A percentile compares a stretch with the other conserved stretches of the same genome.
These are phyloP conservation scores for Tetrapedia diversipes DNA, from an alignment of 2,888 invertebrate species.

Conservation along the genomic window DNA sequence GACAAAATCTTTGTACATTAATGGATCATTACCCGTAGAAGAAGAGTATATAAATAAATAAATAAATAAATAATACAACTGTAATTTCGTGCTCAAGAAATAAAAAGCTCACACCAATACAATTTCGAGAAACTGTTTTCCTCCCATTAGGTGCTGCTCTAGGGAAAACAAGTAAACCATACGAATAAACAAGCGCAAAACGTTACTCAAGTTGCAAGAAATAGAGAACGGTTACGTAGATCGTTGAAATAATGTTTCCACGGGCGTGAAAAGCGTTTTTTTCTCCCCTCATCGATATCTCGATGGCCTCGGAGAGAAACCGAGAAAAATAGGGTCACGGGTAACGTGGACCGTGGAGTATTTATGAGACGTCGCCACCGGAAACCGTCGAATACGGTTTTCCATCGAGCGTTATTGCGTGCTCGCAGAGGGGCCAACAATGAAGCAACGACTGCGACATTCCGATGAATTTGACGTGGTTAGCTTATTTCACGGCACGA, in stretches of 20 bases:
- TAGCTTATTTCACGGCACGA: not conserved
- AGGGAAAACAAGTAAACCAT: too few species aligned
- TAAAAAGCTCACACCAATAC: too few species aligned
- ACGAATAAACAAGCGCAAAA: not conserved
- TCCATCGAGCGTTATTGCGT: slow-evolving; percentile 14
- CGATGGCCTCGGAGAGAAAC: slow-evolving; percentile 30
- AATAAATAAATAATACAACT: too few species aligned
- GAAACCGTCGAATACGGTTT: slow-evolving; percentile 43
- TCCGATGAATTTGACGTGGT: slow-evolving; percentile 23
- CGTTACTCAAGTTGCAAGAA: not conserved
- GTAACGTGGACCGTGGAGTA: slow-evolving; percentile 20
- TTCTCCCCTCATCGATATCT: slow-evolving; percentile 28
- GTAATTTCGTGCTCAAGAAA: too few species aligned
- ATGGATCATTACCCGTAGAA: too few species aligned
- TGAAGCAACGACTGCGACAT: slow-evolving; percentile 20
- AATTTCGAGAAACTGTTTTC: too few species aligned
- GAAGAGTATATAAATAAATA: too few species aligned
- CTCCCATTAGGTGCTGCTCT: too few species aligned
- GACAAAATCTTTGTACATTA: too few species aligned
- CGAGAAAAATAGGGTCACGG: slow-evolving; percentile 33
- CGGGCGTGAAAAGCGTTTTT: slow-evolving; percentile 30
- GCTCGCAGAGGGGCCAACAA: slow-evolving; percentile 15
- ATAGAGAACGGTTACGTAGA: not conserved
- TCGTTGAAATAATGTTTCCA: slow-evolving; percentile 45
- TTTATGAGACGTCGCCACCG: slow-evolving; percentile 43